Conservation (phyloP, 1,140 invertebrate species). For the Notospermus geniculatus region DNA sequence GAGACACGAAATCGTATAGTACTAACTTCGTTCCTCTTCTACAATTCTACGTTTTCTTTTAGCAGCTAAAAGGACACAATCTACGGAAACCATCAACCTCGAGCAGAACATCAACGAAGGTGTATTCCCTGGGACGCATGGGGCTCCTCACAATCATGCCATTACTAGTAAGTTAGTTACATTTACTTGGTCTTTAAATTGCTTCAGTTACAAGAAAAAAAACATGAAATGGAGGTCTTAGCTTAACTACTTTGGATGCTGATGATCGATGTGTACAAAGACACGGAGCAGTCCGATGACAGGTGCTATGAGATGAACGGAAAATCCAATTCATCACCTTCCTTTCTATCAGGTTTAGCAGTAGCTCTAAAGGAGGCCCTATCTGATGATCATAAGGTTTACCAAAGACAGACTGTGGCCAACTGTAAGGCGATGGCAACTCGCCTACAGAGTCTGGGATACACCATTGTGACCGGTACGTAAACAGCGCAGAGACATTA, state of each 20-base stretch:
- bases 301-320: too few species aligned
- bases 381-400: conserved; percentile 74
- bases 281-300: too few species aligned
- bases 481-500: too few species aligned
- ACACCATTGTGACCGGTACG: conserved; percentile 56
- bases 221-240: too few species aligned
- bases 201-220: too few species aligned
- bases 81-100: conserved; percentile 30
- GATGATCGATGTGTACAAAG: too few species aligned
- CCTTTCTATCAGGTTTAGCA: conserved; percentile 70
- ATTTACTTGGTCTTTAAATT: conserved; percentile 10
- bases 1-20: too few species aligned
- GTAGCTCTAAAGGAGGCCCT: conserved; percentile 81
- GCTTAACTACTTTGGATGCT: too few species aligned
- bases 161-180: conserved; percentile 59
- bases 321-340: too few species aligned
- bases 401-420: conserved; percentile 74
- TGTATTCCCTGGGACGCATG: conserved; percentile 87
- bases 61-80: too few species aligned
- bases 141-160: conserved; percentile 90
- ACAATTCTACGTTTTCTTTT: too few species aligned
- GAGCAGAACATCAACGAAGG: conserved; percentile 67
- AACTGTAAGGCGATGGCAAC: conserved; percentile 56
- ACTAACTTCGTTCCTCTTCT: too few species aligned
- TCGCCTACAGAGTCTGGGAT: conserved; percentile 46